Percentiles rank a stretch among this genome's conserved stretches.
Evolutionary conservation across 2,113 vertebrate species (phyloP).

Genomic region (Melierax canorus): DNA sequence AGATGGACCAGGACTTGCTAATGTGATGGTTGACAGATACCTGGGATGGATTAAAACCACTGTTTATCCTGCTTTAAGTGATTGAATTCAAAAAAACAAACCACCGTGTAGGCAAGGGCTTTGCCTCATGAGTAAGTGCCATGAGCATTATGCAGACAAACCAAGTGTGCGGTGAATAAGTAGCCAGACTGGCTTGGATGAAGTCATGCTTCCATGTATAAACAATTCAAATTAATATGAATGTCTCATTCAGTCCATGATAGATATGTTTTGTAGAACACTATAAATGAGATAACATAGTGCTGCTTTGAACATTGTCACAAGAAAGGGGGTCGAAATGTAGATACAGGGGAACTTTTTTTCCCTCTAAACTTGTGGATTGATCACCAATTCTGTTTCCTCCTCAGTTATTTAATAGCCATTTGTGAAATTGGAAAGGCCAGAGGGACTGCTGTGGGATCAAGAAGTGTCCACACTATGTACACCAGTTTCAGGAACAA

Average conservation of each 20-base stretch:
- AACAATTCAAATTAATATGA: background rate
- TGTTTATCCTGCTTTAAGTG: background rate
- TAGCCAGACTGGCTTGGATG: background rate
- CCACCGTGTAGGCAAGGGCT: background rate
- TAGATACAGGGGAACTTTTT: background rate
- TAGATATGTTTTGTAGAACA: background rate
- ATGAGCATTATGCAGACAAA: background rate
- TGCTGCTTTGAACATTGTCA: background rate
- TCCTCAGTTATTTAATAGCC: background rate
- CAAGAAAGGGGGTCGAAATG: background rate
- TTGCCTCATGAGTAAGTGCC: background rate
- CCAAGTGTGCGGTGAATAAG: rapidly evolving
- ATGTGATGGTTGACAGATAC: background rate
- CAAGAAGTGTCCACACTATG: background rate
- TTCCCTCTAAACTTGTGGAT: background rate
- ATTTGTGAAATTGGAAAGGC: background rate
- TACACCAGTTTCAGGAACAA: background rate
- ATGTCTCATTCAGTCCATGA: background rate
- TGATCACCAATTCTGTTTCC: background rate
- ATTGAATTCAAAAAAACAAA: background rate
- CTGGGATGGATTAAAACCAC: background rate
- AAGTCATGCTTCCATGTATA: background rate
- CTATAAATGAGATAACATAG: background rate
- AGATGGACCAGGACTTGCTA: background rate
- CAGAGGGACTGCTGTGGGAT: background rate